phyloP scores from a whole-genome alignment of 2,113 vertebrate species.

The Perccottus glenii region DNA sequence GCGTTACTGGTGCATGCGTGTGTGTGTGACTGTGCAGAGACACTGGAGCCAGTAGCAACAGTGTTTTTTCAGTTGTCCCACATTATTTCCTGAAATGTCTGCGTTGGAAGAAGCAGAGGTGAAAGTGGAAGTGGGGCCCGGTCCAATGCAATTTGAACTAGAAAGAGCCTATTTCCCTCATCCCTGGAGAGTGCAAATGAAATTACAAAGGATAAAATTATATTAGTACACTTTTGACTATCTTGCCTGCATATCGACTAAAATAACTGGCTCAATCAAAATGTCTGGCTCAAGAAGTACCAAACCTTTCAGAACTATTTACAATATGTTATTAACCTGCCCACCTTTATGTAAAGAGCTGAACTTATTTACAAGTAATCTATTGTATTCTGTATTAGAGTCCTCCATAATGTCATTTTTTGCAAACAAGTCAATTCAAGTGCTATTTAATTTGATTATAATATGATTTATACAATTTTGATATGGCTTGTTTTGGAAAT shows the following conservation, averaged over 20 bases:
- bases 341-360: no score
- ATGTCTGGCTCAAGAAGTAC: background rate
- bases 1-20: conserved; percentile 16
- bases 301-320: conserved; percentile 4
- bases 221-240: conserved; percentile 12
- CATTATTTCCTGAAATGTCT: conserved; percentile 81
- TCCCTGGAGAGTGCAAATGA: conserved; percentile 7
- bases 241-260: background rate
- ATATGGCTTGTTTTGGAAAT: no score
- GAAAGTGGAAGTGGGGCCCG: conserved; percentile 10
- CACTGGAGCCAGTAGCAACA: conserved; percentile 60
- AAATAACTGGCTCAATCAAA: conserved; percentile 6
- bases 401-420: no score
- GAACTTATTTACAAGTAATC: no score
- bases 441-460: no score
- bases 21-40: conserved; percentile 1
- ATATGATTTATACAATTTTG: no score
- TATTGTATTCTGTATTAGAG: no score
- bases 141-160: conserved; percentile 15
- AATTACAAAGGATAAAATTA: conserved; percentile 8
- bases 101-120: conserved; percentile 30
- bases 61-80: conserved; percentile 89
- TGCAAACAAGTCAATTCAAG: no score
- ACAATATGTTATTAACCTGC: background rate
- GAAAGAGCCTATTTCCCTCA: conserved; percentile 12